These are phyloP conservation scores for Acanthopleura granulata DNA, from an alignment of 2,888 invertebrate genomes.

Conservation along the genomic window DNA sequence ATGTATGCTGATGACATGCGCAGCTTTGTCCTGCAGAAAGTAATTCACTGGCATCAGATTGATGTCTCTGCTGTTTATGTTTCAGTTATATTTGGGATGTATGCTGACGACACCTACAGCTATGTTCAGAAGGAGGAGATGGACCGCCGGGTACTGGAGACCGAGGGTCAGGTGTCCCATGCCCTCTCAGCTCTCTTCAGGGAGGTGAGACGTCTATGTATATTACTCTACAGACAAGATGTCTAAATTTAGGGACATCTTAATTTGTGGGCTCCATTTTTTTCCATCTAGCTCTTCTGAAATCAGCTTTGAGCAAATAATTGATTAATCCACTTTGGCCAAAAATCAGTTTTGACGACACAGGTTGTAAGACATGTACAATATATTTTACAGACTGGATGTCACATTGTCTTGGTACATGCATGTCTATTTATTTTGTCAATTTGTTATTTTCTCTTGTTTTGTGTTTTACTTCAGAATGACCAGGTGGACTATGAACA, in stretches of 20 bases:
- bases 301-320: too few species aligned
- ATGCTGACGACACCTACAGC: slow-evolving; percentile 84
- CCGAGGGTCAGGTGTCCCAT: slow-evolving; percentile 72
- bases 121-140: slow-evolving; percentile 83
- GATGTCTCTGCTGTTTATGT: slow-evolving; percentile 33
- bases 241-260: neutral
- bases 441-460: too few species aligned
- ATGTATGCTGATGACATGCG: slow-evolving; percentile 87
- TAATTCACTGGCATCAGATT: too few species aligned
- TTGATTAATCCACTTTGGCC: too few species aligned
- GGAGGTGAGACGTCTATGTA: slow-evolving; percentile 62
- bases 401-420: too few species aligned
- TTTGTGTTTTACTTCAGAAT: slow-evolving; percentile 60
- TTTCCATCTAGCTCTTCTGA: too few species aligned
- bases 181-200: slow-evolving; percentile 71
- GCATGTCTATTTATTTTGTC: too few species aligned
- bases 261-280: too few species aligned
- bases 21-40: slow-evolving; percentile 80
- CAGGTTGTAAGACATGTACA: too few species aligned
- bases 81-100: slow-evolving; percentile 87
- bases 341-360: too few species aligned
- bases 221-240: neutral
- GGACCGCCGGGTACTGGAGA: slow-evolving; percentile 72
- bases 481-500: slow-evolving; percentile 71
- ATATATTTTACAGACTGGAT: too few species aligned